Evolutionary conservation across 1,140 invertebrate species (phyloP).

Genomic region (Neodiprion fabricii): DNA sequence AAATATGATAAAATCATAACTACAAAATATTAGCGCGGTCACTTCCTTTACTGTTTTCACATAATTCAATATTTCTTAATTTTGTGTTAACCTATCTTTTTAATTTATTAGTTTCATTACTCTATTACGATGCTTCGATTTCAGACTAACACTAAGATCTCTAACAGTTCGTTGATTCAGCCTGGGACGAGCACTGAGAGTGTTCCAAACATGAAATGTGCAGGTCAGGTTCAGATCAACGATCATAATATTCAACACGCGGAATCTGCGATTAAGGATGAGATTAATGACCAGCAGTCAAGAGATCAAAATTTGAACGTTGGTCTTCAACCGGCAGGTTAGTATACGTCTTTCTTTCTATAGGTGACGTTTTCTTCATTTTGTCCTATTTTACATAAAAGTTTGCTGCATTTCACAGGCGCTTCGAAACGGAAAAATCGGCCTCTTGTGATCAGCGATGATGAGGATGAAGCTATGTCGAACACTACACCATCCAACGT

Average conservation of each 20-base stretch:
- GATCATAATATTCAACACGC: no score
- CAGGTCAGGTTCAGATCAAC: no score
- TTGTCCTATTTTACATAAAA: no score
- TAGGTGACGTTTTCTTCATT: no score
- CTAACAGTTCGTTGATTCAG: background rate
- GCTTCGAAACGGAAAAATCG: no score
- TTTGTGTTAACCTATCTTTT: slow-evolving; percentile 19
- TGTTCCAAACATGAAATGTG: no score
- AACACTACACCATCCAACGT: slow-evolving; percentile 10
- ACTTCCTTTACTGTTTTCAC: slow-evolving; percentile 9
- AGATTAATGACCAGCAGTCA: no score
- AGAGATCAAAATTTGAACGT: no score
- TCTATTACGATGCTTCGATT: slow-evolving; percentile 8
- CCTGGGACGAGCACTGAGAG: background rate
- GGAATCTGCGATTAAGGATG: no score
- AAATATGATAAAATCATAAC: no score
- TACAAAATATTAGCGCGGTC: background rate
- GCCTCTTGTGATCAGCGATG: no score
- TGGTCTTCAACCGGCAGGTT: background rate
- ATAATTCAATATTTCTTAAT: slow-evolving; percentile 18
- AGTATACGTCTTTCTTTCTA: background rate
- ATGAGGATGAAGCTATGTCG: background rate
- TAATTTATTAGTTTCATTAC: slow-evolving; percentile 12
- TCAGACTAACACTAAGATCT: background rate
- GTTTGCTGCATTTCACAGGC: no score